Base-by-base conservation (phyloP, 37 sponge, comb jelly and placozoan species). In the Tethya wilhelma region DNA sequence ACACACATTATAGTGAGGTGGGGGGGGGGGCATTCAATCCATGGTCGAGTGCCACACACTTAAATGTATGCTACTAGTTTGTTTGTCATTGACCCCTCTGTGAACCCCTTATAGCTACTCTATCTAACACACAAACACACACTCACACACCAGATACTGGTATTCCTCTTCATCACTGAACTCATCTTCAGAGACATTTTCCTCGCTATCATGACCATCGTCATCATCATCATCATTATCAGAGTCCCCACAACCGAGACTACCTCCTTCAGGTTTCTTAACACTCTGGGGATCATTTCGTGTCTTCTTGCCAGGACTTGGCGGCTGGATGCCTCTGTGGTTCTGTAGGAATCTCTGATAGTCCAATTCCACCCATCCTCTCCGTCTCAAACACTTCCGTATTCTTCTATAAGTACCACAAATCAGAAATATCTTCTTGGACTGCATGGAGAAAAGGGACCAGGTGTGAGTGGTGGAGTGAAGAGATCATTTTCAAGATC, bases 361-460 rank as follows among this genome's bases (percentile, higher is more conserved):
- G 60, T 82, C 70, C 67, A 83, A 80, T 70, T 94, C 98, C 56
- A 97, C 92, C 98, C 98, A 97, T 2, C 98, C 98, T 26, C 98
- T 79, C 66, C 62, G 55, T 7, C 89, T 39, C 59, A 97, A 78
- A 19, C 87, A 58, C 64, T 66, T 76, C 1, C 95, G 83, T 9
- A 97, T 63, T n/a, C 73, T 62, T 11, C 81, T 64, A 67, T 97
- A 97, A 23, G 90, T 90, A 49, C 95, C 95, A 31, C 68, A 43
- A 22, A 89, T 74, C 9, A 87, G 73, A 73, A 97, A 97, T 29
- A 94, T 85, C 38, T 84, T 94, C 74, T 92, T 91, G 2, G 67
- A 41, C 79, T 87, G 69, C 23, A 84, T 25, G 26, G 64, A 39
- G 69, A 31, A 31, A 30, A 59, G 29, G 29, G 69, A 69, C 6